phyloP scores from a whole-genome alignment of 2,797 vertebrate species.

The Diplodus sargus region DNA sequence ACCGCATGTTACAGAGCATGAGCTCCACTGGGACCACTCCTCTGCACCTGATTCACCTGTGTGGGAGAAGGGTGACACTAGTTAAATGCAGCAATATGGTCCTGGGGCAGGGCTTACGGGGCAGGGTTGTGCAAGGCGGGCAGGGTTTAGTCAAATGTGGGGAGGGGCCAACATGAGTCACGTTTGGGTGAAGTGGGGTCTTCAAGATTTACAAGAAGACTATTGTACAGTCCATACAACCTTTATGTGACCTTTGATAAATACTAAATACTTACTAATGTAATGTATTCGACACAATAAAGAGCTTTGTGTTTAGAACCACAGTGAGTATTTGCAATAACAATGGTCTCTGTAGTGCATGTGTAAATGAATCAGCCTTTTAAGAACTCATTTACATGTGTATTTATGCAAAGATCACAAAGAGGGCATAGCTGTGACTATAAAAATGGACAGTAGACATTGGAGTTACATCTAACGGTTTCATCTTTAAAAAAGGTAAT shows the following conservation, averaged over 20 bases:
- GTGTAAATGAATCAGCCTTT: slow-evolving; percentile 34
- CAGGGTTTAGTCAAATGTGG: slow-evolving; percentile 58
- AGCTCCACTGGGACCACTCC: slow-evolving; percentile 99
- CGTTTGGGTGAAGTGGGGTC: slow-evolving; percentile 51
- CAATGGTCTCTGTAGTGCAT: slow-evolving; percentile 23
- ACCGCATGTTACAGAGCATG: slow-evolving; percentile 99
- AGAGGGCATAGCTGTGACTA: slow-evolving; percentile 61
- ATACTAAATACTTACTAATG: slow-evolving; percentile 48
- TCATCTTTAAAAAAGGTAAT: slow-evolving; percentile 62
- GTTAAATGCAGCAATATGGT: slow-evolving; percentile 89
- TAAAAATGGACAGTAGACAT: slow-evolving; percentile 56
- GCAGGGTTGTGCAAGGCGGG: slow-evolving; percentile 57
- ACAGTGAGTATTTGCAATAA: slow-evolving; percentile 20
- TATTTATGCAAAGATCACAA: slow-evolving; percentile 85
- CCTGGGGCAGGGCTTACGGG: slow-evolving; percentile 67
- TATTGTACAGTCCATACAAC: slow-evolving; percentile 57
- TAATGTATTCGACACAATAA: slow-evolving; percentile 37
- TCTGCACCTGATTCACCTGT: slow-evolving; percentile 99
- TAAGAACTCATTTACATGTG: slow-evolving; percentile 26
- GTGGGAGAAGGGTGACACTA: slow-evolving; percentile 94
- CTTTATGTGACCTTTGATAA: slow-evolving; percentile 81
- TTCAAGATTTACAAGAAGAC: slow-evolving; percentile 50
- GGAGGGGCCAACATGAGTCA: slow-evolving; percentile 61
- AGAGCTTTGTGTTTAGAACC: slow-evolving; percentile 39
- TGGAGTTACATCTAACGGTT: slow-evolving; percentile 62